A percentile compares a stretch with the other conserved stretches of the same genome.
Evolutionary conservation across 2,797 vertebrate species (phyloP).

Genomic region (Acipenser transmontanus): DNA sequence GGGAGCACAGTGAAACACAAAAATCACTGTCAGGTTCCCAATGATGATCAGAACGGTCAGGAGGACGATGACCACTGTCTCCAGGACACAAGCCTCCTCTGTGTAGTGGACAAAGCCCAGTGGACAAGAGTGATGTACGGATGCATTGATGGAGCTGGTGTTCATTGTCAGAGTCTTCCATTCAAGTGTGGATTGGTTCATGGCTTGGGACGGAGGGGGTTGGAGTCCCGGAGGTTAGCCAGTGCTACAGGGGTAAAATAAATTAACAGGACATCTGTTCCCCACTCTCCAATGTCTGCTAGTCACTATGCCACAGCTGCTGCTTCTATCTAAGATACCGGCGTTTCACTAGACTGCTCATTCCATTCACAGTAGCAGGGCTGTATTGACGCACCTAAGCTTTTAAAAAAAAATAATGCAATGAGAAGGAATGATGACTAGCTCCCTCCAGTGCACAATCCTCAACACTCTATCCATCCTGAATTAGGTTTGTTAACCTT

Average conservation of each 20-base stretch:
- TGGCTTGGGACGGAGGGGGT: slow-evolving; percentile 51
- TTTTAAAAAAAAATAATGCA: slow-evolving; percentile 35
- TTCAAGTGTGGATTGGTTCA: slow-evolving; percentile 83
- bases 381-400: slow-evolving; percentile 56
- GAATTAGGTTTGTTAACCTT: background rate
- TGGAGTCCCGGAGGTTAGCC: slow-evolving; percentile 38
- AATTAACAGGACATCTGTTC: slow-evolving; percentile 39
- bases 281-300: slow-evolving; percentile 30
- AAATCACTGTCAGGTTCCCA: slow-evolving; percentile 93
- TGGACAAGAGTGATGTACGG: slow-evolving; percentile 85
- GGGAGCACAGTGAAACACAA: slow-evolving; percentile 95
- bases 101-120: slow-evolving; percentile 84
- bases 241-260: slow-evolving; percentile 34
- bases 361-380: slow-evolving; percentile 52
- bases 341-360: slow-evolving; percentile 63
- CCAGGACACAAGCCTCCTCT: slow-evolving; percentile 83
- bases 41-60: slow-evolving; percentile 89
- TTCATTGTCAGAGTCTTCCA: slow-evolving; percentile 67
- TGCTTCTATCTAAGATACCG: slow-evolving; percentile 61
- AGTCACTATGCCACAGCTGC: slow-evolving; percentile 44
- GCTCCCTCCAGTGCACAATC: slow-evolving; percentile 45
- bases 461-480: slow-evolving; percentile 34
- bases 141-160: slow-evolving; percentile 58
- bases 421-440: slow-evolving; percentile 28
- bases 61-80: slow-evolving; percentile 87